Conservation (phyloP, 2,888 invertebrate genomes). For the Eumerus sabulonum region DNA sequence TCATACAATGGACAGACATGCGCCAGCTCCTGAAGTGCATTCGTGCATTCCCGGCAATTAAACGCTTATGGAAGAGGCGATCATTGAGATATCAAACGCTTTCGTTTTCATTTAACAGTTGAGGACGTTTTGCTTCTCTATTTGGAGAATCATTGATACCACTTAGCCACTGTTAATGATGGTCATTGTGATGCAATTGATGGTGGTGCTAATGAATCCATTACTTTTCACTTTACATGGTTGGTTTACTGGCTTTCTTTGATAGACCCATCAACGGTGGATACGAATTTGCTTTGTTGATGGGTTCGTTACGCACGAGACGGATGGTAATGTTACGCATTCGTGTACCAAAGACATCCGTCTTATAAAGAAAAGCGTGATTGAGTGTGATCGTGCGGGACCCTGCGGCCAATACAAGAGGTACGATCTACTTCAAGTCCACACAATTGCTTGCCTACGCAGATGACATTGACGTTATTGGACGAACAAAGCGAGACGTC, state of each 20-base stretch:
- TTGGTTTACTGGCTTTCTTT: conserved; percentile 27
- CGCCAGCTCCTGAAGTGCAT: conserved; percentile 11
- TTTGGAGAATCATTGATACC: conserved; percentile 14
- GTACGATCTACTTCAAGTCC: no score
- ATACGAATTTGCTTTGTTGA: no score
- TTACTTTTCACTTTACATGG: conserved; percentile 12
- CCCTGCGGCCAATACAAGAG: no score
- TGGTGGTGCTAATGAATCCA: conserved; percentile 22
- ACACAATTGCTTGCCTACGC: no score
- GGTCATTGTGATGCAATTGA: conserved; percentile 24
- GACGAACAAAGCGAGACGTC: no score
- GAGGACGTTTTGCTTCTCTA: background rate
- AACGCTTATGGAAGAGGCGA: conserved; percentile 58
- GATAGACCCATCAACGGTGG: background rate
- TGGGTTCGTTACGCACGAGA: no score
- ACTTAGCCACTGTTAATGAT: conserved; percentile 2
- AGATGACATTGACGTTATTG: no score
- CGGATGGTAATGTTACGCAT: no score
- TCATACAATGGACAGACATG: no score
- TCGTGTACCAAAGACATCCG: no score
- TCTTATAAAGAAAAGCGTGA: no score
- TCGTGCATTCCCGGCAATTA: conserved; percentile 56
- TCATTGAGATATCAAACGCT: conserved; percentile 43
- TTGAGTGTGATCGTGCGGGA: no score
- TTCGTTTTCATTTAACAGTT: conserved; percentile 49